phyloP scores from a whole-genome alignment of 2,113 vertebrate genomes.

The Neodon shergylaensis region DNA sequence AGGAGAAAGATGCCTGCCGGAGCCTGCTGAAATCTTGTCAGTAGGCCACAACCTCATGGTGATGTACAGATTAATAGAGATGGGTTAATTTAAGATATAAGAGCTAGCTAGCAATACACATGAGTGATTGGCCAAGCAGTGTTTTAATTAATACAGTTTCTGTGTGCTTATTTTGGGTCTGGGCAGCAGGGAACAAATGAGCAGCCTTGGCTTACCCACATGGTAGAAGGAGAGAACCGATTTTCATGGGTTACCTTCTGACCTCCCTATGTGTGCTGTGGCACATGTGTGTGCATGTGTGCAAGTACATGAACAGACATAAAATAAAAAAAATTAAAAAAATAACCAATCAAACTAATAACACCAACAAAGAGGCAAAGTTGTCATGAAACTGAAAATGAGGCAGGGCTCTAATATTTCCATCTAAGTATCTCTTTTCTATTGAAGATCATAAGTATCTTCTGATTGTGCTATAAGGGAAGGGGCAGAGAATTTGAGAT shows the following conservation, averaged over 20 bases:
- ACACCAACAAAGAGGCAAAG: not conserved
- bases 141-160: too few species aligned
- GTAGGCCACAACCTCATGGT: too few species aligned
- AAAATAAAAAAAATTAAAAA: not conserved
- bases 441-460: not conserved
- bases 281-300: not conserved
- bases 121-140: too few species aligned
- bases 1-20: too few species aligned
- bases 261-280: not conserved
- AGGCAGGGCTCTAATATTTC: not conserved
- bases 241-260: not conserved
- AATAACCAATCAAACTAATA: not conserved
- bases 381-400: not conserved
- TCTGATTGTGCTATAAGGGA: not conserved
- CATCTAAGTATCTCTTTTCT: not conserved
- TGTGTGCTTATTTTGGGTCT: too few species aligned
- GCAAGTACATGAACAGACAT: not conserved
- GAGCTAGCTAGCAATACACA: too few species aligned
- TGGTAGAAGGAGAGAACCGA: not conserved
- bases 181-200: too few species aligned
- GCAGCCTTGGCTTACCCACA: not conserved
- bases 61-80: too few species aligned
- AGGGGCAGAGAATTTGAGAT: too few species aligned
- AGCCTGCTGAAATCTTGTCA: too few species aligned
- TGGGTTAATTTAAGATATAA: too few species aligned